Base-by-base conservation (phyloP, 2,113 vertebrate species). In the Pomatostomus ruficeps region DNA sequence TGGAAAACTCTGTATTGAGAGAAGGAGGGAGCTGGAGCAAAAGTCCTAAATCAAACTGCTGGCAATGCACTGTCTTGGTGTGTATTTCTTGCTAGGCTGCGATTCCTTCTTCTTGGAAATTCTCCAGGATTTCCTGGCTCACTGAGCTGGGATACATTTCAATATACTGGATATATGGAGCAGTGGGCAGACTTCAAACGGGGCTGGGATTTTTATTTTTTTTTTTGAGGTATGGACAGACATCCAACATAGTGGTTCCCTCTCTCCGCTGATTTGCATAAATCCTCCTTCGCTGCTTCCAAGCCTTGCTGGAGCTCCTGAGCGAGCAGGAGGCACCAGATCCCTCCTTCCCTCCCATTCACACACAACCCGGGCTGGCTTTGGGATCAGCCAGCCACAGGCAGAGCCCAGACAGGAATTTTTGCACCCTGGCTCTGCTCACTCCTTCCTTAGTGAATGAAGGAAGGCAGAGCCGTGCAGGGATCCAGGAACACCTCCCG, bases 1-100 rank as follows among this genome's bases (percentile, higher is more conserved):
- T 96, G 95, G 94, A 96, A 96, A 97, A 94, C 84, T 88, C 63
- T 85, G 14, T 92, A 93, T 93, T 95, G 89, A 88, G 95, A 86
- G 42, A 83, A 87, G 93, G 92, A 89, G 82, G 76, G 80, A 91
- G 91, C 82, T 92, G 86, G 13, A 68, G 54, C 80, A 73, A 49
- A 82, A 89, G 40, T 63, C 91, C 85, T 85, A 95, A 96, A 94
- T 89, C 82, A 95, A 62, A 57, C 62, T 40, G 17, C 35, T 95
- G 95, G 96, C 95, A 95, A 79, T 93, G n/a, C 16, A 45, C 59
- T 95, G 90, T 94, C 95, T 88, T 93, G 89, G 55, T 80, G 85
- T 81, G 67, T 91, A 93, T 91, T 97, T 89, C 88, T 85, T 83
- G 84, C 78, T 62, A 26, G 40, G 79, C 92, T 55, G 91, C 11